Conservation (phyloP, 2,113 vertebrate genomes). For the Phrynosoma blainvillii region DNA sequence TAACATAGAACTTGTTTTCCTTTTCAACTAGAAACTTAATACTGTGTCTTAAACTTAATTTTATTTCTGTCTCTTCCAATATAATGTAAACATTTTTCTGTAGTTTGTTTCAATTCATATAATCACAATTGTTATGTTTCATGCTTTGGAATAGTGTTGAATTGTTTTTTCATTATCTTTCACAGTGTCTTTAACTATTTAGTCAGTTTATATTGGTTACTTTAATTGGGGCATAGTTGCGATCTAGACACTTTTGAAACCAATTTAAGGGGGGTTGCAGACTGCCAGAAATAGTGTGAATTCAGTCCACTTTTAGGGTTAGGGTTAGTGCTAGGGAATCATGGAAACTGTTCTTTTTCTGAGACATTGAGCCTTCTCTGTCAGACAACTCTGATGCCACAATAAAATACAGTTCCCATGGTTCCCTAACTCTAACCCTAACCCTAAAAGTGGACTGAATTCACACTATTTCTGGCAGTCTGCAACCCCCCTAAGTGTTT, state of each 20-base stretch:
- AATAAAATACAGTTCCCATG: too few relatives aligned
- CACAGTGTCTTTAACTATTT: constrained; percentile 16
- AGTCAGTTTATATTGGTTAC: constrained; percentile 24
- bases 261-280: too few relatives aligned
- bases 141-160: constrained; percentile 22
- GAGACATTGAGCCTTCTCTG: too few relatives aligned
- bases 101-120: not conserved
- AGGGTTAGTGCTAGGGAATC: too few relatives aligned
- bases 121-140: not conserved
- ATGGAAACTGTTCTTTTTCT: too few relatives aligned
- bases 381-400: too few relatives aligned
- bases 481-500: too few relatives aligned
- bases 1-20: not conserved
- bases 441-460: too few relatives aligned
- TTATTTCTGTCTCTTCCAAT: not conserved
- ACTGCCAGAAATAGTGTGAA: too few relatives aligned
- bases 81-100: not conserved
- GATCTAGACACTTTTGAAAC: constrained; percentile 10
- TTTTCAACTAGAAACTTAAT: not conserved
- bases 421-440: too few relatives aligned
- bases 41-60: constrained; percentile 22
- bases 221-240: constrained; percentile 22
- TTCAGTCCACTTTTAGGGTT: too few relatives aligned
- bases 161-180: constrained; percentile 34
- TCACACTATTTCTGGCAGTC: too few relatives aligned